phyloP scores from a whole-genome alignment of 2,888 invertebrate genomes.

The Scrobipalpa atriplicella region DNA sequence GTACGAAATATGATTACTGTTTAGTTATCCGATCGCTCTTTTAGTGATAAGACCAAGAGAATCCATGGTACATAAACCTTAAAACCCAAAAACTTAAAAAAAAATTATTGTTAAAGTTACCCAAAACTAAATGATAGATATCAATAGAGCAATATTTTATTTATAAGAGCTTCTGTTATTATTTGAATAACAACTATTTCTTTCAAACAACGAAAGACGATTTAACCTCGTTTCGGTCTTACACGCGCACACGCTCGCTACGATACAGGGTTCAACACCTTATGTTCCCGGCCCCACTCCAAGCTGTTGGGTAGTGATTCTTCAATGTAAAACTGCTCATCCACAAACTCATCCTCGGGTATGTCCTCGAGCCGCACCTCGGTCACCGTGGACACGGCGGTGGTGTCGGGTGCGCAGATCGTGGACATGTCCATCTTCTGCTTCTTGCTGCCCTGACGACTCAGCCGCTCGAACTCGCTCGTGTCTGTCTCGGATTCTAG shows the following conservation, averaged over 20 bases:
- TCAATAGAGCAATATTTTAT: too few relatives aligned
- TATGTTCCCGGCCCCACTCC: constrained; percentile 84
- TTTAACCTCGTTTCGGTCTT: neutral
- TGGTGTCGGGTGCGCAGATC: constrained; percentile 71
- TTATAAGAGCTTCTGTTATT: too few relatives aligned
- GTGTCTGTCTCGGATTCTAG: constrained; percentile 92
- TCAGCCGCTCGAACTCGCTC: constrained; percentile 91
- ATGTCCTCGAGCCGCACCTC: constrained; percentile 79
- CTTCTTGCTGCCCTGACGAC: constrained; percentile 82
- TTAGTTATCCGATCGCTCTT: too few relatives aligned
- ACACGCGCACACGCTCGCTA: neutral
- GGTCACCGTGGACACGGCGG: constrained; percentile 81
- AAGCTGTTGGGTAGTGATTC: constrained; percentile 94
- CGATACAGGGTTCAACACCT: constrained; percentile 62
- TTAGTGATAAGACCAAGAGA: too few relatives aligned
- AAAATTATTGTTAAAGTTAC: too few relatives aligned
- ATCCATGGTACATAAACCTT: too few relatives aligned
- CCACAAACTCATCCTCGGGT: constrained; percentile 85
- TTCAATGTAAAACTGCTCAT: constrained; percentile 94
- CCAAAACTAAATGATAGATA: too few relatives aligned
- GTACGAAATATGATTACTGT: neutral
- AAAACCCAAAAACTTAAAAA: too few relatives aligned
- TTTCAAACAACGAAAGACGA: too few relatives aligned
- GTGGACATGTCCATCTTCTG: constrained; percentile 67
- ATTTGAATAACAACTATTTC: too few relatives aligned